Conservation (phyloP, 2,888 invertebrate species). For the Aphodius granarius region DNA sequence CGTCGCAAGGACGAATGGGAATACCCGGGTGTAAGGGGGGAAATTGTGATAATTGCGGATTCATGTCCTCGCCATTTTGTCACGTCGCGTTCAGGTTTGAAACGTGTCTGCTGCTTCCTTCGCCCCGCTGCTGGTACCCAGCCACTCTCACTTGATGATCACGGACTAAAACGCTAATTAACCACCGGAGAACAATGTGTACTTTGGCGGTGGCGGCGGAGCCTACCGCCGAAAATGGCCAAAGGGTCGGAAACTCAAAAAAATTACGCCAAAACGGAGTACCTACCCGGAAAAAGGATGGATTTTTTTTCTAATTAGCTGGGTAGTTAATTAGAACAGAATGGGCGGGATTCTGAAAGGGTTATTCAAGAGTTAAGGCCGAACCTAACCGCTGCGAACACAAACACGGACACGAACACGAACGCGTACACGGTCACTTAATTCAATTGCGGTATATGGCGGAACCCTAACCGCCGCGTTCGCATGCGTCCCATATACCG, state of each 20-base stretch:
- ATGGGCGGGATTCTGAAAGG: not conserved
- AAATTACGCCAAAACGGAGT: not conserved
- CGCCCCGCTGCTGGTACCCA: not conserved
- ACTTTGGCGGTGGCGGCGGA: not conserved
- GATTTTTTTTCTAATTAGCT: not conserved
- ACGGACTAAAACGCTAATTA: not conserved
- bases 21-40: conserved; percentile 33
- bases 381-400: too few relatives aligned
- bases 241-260: not conserved
- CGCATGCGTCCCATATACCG: too few relatives aligned
- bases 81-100: conserved; percentile 28
- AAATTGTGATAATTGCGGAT: conserved; percentile 43
- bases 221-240: not conserved
- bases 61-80: conserved; percentile 41
- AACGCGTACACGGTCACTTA: too few relatives aligned
- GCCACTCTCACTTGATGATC: not conserved
- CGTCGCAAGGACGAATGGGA: conserved; percentile 34
- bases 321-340: not conserved
- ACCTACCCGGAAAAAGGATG: not conserved
- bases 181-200: not conserved
- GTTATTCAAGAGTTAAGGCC: too few relatives aligned
- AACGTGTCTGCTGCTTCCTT: not conserved
- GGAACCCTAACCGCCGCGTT: too few relatives aligned
- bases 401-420: too few relatives aligned
- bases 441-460: too few relatives aligned